phyloP scores from a whole-genome alignment of 2,113 vertebrate species.

The Phocoena phocoena region DNA sequence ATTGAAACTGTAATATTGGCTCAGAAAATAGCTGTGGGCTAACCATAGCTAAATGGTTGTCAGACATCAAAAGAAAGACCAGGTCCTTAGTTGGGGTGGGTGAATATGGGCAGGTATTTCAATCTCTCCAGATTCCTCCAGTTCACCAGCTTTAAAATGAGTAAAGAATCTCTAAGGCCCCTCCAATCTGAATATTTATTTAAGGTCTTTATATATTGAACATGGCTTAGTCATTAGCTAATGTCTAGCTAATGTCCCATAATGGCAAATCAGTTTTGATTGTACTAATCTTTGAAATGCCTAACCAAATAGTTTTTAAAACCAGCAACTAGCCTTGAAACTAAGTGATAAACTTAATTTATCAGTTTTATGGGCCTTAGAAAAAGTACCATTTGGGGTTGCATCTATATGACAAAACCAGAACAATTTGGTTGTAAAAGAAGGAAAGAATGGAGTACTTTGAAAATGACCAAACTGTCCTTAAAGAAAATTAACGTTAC shows the following conservation, averaged over 20 bases:
- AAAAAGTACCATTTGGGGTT: not conserved
- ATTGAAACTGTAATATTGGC: not conserved
- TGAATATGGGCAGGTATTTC: not conserved
- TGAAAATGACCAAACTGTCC: conserved; percentile 5
- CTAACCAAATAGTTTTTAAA: conserved; percentile 35
- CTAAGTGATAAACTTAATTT: not conserved
- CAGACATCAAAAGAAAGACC: not conserved
- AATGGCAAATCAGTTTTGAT: conserved; percentile 3
- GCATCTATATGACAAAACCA: not conserved
- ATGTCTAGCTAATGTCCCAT: not conserved
- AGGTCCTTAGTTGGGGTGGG: not conserved
- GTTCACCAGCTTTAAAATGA: not conserved
- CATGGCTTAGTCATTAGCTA: not conserved
- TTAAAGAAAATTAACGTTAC: conserved; percentile 21
- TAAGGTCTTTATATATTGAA: not conserved
- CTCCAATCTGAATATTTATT: conserved; percentile 19
- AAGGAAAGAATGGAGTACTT: not conserved
- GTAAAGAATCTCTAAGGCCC: not conserved
- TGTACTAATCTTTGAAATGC: not conserved
- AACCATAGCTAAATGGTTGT: not conserved
- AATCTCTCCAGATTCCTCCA: not conserved
- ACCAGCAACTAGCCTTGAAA: conserved; percentile 14
- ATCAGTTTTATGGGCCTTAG: not conserved
- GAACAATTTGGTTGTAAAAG: not conserved
- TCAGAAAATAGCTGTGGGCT: not conserved